Percentiles rank a stretch among this genome's conserved stretches.
These are phyloP conservation scores for Cydia fagiglandana DNA, from an alignment of 1,140 invertebrate species.

Conservation along the genomic window DNA sequence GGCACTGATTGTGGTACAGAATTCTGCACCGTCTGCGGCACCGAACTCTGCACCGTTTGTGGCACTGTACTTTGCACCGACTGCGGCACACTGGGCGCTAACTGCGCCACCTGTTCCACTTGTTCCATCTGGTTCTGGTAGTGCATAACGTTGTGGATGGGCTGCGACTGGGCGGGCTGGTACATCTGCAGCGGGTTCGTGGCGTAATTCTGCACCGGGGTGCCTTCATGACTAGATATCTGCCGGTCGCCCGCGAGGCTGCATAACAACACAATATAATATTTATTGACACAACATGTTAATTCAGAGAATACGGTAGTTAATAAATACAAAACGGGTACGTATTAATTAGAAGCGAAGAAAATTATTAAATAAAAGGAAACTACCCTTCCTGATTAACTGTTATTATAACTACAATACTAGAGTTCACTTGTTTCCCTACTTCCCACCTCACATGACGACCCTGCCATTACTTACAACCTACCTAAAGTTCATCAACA, in stretches of 20 bases:
- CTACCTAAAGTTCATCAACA: conserved; percentile 61
- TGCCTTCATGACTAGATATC: conserved; percentile 79
- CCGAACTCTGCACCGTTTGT: not conserved
- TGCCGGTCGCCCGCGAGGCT: conserved; percentile 59
- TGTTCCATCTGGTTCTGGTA: conserved; percentile 39
- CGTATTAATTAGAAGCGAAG: too few relatives aligned
- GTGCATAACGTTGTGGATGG: conserved; percentile 52
- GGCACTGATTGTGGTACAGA: not conserved
- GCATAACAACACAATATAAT: not conserved
- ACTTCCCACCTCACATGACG: too few relatives aligned
- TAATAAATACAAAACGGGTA: too few relatives aligned
- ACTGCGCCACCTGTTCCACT: conserved; percentile 39
- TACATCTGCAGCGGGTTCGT: conserved; percentile 73
- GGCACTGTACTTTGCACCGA: conserved; percentile 35
- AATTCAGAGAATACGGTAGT: too few relatives aligned
- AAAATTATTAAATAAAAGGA: too few relatives aligned
- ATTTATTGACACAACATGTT: too few relatives aligned
- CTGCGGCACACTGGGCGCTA: conserved; percentile 35
- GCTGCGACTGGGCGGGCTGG: conserved; percentile 55
- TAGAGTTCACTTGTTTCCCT: too few relatives aligned
- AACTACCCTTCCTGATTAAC: too few relatives aligned
- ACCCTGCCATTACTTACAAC: too few relatives aligned
- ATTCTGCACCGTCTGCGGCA: not conserved
- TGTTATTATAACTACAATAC: too few relatives aligned
- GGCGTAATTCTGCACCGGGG: conserved; percentile 72